Base-by-base conservation (phyloP, 2,113 vertebrate genomes). In the Lophotis ruficrista region DNA sequence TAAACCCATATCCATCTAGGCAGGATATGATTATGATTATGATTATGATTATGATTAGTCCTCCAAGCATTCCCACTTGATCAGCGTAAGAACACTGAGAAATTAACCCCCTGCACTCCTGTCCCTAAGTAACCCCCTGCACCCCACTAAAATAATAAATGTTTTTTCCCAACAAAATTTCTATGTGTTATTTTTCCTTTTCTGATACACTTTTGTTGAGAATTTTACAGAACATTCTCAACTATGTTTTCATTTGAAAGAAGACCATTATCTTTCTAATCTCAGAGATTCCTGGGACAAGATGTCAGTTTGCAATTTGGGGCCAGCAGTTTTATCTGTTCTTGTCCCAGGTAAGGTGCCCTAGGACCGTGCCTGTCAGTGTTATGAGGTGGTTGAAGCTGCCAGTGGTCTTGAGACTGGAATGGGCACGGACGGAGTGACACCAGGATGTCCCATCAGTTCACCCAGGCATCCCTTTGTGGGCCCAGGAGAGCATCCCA, bases 1-100 rank as follows among this genome's bases (percentile, higher is more conserved):
- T 96, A 95, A 96, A 91, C 37, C 64, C 27, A 0, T 73, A 96
- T 88, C 85, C 70, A 96, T 96, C 93, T 82, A 91, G 75, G 73
- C 85, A 95, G 94, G 68, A 80, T 95, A 90, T 85, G 87, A 96
- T 81, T 95, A 93, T 95, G 92, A 94, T 96, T 95, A 87, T 96
- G n/a, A n/a, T n/a, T n/a, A n/a, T n/a, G n/a, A n/a, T 96, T 94
- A 83, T 91, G 87, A 93, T 95, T 96, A 95, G 87, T 70, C 58
- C 86, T 93, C 54, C 83, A 96, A 95, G 75, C 51, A 86, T 86
- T 94, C 71, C 92, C 85, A 80, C 54, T 95, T 88, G 75, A 72
- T 87, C 78, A 62, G 71, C 2, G 3, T 38, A 83, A 80, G 54
- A 91, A 91, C n/a, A 57, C 54, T 38, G 54, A 80, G 45, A 90